Base-by-base conservation (phyloP, 2,888 invertebrate genomes). In the Caenorhabditis imperialis region DNA sequence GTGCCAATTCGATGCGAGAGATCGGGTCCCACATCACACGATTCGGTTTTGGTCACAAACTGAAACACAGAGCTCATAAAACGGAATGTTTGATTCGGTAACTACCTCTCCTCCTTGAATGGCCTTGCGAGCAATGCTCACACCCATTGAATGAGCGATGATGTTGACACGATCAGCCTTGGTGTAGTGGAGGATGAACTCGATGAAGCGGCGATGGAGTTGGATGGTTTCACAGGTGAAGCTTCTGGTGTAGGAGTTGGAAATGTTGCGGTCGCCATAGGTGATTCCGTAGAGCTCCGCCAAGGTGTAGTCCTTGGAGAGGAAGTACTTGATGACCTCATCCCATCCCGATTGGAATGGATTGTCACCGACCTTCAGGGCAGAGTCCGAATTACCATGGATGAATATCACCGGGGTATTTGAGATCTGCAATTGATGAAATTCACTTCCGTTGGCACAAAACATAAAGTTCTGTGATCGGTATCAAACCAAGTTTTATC, bases 331-430 rank as follows among this genome's bases (percentile, higher is more conserved):
- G 5, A 81, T 23, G 3, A 77, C 63, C 1, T 67, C 77, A 50
- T 81, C 75, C 84, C 84, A 86, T 7, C 86, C 86, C 4, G 75
- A 69, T 55, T 78, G 73, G 18, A 51, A 75, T n/a, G 40, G 72
- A 3, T 72, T 48, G 0, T 73, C 71, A 12, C 77, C 75, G 25
- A 70, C 60, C 42, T 81, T 75, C 35, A 86, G 60, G 1, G 86
- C 86, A 0, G 83, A 83, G 61, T 86, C 86, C 5, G 84, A 85
- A 58, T 86, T 86, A 18, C 86, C 86, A 61, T 86, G 86, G 27
- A 86, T 81, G 73, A 86, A 86, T 10, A 86, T 38, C 8, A 85
- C 79, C 1, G 86, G 86, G 2, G 65, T 75, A 16, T 79, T 65
- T 2, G 42, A n/a, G 23, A 83, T 60, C 83, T 84, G 40, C 18